Evolutionary conservation across 2,797 vertebrate genomes (phyloP), one percentile per base, ranked within the genome.

Genomic region (Sebastes melanostomus): DNA sequence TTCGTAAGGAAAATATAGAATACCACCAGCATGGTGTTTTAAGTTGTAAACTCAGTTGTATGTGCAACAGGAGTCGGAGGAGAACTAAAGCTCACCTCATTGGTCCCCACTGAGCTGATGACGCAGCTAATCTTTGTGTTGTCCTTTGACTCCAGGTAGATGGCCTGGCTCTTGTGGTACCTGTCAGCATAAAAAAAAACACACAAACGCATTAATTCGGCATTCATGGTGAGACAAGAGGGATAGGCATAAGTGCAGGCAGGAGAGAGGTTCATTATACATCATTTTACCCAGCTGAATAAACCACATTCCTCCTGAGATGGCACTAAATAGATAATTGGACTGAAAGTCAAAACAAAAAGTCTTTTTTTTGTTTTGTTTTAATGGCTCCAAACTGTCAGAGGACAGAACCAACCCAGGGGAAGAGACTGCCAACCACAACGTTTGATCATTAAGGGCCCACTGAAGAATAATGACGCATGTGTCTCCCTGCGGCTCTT

Each of bases 51-150:
- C 2, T 8, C 18, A 24, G 34, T 58, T 42, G 5, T n/a, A n/a
- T 16, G 7, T 66, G 13, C 3, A 6, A 36, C 34, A 69, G 9
- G 38, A 77, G 22, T 38, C 52, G 13, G 3, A 69, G 22, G 27
- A 66, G 66, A 77, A 38, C 14, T 58, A 38, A 79, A 59, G 73
- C 92, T 66, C 93, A 99, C 98, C 98, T 99, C 98, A 2, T 98
- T 99, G 92, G 97, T 97, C 2, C 98, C 98, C n/a, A 99, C 97
- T 5, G 98, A 98, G 86, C 98, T 98, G 96, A 99, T 99, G 89
- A 99, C 98, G 70, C 98, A 99, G 95, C 98, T 99, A 91, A 99
- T 97, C 94, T 99, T 99, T 32, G 97, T 98, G 94, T 98, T 99
- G 89, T 99, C 98, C 90, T 99, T 99, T 5, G 98, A 99, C 91